A percentile compares a stretch with the other conserved stretches of the same genome.
These are phyloP conservation scores for Crepidodera aurea DNA, from an alignment of 2,888 invertebrate species.

Conservation along the genomic window DNA sequence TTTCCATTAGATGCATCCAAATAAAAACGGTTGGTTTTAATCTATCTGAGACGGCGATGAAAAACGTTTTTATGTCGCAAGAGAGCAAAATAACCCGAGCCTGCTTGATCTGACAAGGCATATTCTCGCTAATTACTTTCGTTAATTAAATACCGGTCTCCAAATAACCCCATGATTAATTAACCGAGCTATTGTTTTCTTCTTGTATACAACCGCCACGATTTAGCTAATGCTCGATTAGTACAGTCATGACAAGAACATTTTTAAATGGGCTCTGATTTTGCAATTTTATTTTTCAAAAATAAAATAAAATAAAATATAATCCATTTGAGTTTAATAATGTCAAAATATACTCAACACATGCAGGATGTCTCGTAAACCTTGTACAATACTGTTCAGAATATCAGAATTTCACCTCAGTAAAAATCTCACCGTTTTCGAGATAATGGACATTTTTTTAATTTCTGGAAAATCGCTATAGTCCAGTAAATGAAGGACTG, in stretches of 20 bases:
- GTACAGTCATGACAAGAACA: constrained; percentile 3
- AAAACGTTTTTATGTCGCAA: constrained; percentile 22
- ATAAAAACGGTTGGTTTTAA: constrained; percentile 18
- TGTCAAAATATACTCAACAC: too few relatives aligned
- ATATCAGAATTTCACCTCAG: too few relatives aligned
- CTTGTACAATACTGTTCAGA: too few relatives aligned
- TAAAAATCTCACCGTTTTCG: too few relatives aligned
- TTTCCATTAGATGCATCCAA: constrained; percentile 18
- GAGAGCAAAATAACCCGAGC: background rate
- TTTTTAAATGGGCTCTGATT: too few relatives aligned
- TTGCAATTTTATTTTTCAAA: too few relatives aligned
- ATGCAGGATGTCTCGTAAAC: too few relatives aligned
- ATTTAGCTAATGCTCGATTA: constrained; percentile 2
- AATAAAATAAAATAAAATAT: too few relatives aligned
- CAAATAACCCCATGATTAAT: constrained; percentile 49
- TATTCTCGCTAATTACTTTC: constrained; percentile 52
- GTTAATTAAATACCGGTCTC: constrained; percentile 51
- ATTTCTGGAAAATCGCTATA: too few relatives aligned
- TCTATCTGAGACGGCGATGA: constrained; percentile 8
- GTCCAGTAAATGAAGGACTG: too few relatives aligned
- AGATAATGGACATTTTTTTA: too few relatives aligned
- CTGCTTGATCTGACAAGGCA: constrained; percentile 49
- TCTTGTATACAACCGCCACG: background rate
- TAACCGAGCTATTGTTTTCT: constrained; percentile 40
- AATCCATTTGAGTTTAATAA: too few relatives aligned